These are phyloP conservation scores for Trogon melanurus DNA, from an alignment of 2,113 vertebrate species.

Conservation along the genomic window DNA sequence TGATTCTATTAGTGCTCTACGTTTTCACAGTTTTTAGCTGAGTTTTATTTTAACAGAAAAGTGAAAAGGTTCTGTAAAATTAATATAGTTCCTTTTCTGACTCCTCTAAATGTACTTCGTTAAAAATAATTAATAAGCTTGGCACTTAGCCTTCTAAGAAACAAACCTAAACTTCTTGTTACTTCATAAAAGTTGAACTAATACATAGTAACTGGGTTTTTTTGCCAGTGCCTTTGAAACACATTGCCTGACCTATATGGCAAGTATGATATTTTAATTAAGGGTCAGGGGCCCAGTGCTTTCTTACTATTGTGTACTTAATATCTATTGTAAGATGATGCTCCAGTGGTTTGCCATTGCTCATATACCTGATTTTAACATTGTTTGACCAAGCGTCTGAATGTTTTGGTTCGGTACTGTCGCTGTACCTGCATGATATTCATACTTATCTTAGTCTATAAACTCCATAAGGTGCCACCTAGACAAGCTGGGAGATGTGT, in stretches of 20 bases:
- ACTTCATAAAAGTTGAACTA: neutral
- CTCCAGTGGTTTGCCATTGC: neutral
- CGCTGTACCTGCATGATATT: neutral
- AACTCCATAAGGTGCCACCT: neutral
- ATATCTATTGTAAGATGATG: neutral
- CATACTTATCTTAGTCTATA: neutral
- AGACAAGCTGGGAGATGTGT: neutral
- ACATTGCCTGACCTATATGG: neutral
- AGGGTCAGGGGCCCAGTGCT: neutral
- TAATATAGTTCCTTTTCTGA: neutral
- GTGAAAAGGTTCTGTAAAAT: neutral
- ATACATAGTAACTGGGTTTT: neutral
- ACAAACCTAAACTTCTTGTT: neutral
- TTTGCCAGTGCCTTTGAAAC: neutral
- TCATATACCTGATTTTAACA: neutral
- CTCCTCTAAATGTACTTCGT: neutral
- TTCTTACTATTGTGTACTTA: neutral
- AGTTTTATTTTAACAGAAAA: neutral
- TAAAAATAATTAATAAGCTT: neutral
- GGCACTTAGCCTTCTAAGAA: neutral
- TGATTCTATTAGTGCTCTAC: neutral
- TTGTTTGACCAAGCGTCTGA: neutral
- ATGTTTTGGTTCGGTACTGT: neutral
- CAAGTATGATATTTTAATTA: neutral
- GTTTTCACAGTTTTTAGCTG: neutral